Evolutionary conservation across 37 sponge, comb jelly and placozoan genomes (phyloP), one percentile per base, ranked within the genome.

Genomic region (Halisarca cf. caerulea): DNA sequence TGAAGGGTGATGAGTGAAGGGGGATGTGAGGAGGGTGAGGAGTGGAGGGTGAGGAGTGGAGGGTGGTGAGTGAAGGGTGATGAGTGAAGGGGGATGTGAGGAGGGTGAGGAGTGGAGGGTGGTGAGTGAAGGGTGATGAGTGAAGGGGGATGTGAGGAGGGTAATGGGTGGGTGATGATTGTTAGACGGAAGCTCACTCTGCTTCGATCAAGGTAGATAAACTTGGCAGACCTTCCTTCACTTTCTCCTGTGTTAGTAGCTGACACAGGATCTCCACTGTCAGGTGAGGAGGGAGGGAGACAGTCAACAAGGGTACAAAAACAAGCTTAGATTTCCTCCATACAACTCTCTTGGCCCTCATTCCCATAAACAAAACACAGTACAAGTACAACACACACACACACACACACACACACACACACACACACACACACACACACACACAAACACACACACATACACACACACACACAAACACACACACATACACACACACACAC

Each of bases 181-280:
- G 6, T 32, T 79, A 53, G 57, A n/a, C n/a, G n/a, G n/a, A 58
- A 32, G 20, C 89, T 93, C 64, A 94, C 94, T 59, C 25, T 7
- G 71, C 66, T 11, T 38, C 74, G 2, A 90, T 43, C 20, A 94
- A 83, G 2, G 87, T 80, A 40, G 79, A 32, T 20, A 94, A 75
- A 8, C 85, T 61, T 0, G 94, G 94, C 15, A 94, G 83, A 21
- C 83, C 86, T 30, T 80, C 70, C 60, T 94, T 94, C 30, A 93
- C 82, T 9, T 82, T 86, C 24, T 89, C 73, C 6, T 64, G 61
- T 1, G 82, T 66, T 23, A 91, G 71, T 3, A 91, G 61, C 6
- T 35, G 25, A 9, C 51, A 27, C 38, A 91, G n/a, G 8, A 86
- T 39, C 41, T 74, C 77, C 45, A 41, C 77, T 74, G 44, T 39